A percentile compares a stretch with the other conserved stretches of the same genome.
These are phyloP conservation scores for Gavialis gangeticus DNA, from an alignment of 2,113 vertebrate species.

Conservation along the genomic window DNA sequence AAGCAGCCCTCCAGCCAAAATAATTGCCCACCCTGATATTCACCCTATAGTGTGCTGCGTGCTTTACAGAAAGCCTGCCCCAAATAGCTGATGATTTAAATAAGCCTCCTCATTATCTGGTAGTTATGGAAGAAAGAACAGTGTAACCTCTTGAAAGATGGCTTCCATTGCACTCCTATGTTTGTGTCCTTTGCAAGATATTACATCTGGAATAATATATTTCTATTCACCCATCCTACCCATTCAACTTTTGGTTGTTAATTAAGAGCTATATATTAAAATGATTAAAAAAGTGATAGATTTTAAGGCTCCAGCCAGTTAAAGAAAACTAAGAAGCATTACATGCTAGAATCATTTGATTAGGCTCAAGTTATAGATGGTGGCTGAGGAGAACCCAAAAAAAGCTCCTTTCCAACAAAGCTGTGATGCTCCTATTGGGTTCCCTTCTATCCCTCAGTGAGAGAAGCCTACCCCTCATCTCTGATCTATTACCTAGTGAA, in stretches of 20 bases:
- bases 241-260: background rate
- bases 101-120: background rate
- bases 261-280: background rate
- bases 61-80: background rate
- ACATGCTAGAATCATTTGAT: background rate
- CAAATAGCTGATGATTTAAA: background rate
- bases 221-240: background rate
- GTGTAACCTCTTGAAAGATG: background rate
- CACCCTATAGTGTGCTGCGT: background rate
- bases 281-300: conserved; percentile 11
- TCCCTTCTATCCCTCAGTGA: background rate
- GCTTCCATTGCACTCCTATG: background rate
- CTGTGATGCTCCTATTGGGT: background rate
- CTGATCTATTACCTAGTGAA: conserved; percentile 45
- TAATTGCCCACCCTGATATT: background rate
- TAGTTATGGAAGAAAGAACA: background rate
- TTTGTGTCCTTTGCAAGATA: fast-evolving
- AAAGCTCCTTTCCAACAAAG: background rate
- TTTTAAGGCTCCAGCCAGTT: background rate
- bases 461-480: conserved; percentile 24
- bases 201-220: background rate
- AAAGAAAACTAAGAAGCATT: background rate
- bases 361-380: background rate
- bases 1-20: no score
- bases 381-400: background rate